Evolutionary conservation across 2,888 invertebrate species (phyloP), one percentile per base, ranked within the genome.

Genomic region (Phymatocera aterrima): DNA sequence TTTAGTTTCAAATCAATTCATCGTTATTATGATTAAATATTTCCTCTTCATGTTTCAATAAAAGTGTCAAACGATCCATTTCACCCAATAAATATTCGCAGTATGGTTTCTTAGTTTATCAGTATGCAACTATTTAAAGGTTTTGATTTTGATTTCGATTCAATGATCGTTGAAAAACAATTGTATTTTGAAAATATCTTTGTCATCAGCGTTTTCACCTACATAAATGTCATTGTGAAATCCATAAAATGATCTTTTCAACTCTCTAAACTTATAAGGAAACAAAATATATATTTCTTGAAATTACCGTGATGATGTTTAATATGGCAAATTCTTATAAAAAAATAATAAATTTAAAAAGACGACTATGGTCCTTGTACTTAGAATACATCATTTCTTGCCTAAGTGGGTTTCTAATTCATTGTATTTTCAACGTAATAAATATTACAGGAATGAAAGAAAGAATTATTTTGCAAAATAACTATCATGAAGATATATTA

Each of bases 391-490:
- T 57, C 51, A 70, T 81, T 79, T 85, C 85, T 85, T 87, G 86
- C 86, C 88, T 85, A 85, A 79, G 85, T 84, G 83, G 82, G 86
- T 83, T 84, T 81, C 84, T 83, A 80, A 83, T 51, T 15, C 0
- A n/a, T 86, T 88, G 85, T 88, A 89, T 87, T 85, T 86, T 87
- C 86, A 85, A 85, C 87, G 84, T 51, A 72, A 72, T 37, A 31
- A 61, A 51, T 51, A 72, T 43, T 31, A 12, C 51, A 72, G 51
- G 18, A 48, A 72, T 83, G 82, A 85, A 84, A 84, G 82, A 87
- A 84, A 57, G n/a, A n/a, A n/a, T 85, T 86, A 86, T 87, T 88
- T 86, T 87, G 86, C 85, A 84, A 85, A 84, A 81, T 86, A 84
- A 86, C 83, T 81, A 87, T 85, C 84, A 86, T 85, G 85, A 84